Evolutionary conservation across 2,888 invertebrate species (phyloP), one percentile per base, ranked within the genome.

Genomic region (Apeira syringaria): DNA sequence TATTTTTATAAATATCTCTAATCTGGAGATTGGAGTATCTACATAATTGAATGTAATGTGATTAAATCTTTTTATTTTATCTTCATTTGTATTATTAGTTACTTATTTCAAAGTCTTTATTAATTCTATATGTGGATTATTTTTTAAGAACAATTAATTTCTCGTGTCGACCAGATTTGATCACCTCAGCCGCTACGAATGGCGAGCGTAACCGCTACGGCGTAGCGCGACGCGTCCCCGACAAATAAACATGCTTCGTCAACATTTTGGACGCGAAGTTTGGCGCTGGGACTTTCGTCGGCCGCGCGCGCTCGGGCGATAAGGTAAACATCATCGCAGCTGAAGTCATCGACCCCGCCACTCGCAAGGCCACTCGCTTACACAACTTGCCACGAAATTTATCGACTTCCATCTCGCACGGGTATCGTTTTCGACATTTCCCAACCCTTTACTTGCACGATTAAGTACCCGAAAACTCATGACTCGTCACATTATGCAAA

Each of bases 281-380:
- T 60, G 55, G 61, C 63, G 63, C 50, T 64, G 56, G 65, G 70
- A 75, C 75, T 80, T 80, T 80, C 79, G 70, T 76, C 77, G 78
- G 74, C 67, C 66, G 68, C 72, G 70, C 69, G 74, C 76, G 67
- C 73, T 76, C 69, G 60, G 70, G 67, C 80, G 75, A 76, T 81
- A 78, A 80, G 77, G 82, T 84, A 86, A 85, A 87, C 83, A 87
- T 69, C 72, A 72, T 74, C 70, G 55, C 61, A 61, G 37, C 56
- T 38, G 64, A 71, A 78, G 87, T 85, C 87, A 82, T 77, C 73
- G 85, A 86, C 88, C 62, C 69, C 60, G 57, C 52, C 60, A 64
- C 70, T 58, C 58, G 63, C 84, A 84, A 87, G 84, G 85, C 86
- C 85, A 84, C 61, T 71, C 76, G 74, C 86, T 84, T 85, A 82